Base-by-base conservation (phyloP, 2,888 invertebrate genomes). In the Sinodicranocentrus sp. region DNA sequence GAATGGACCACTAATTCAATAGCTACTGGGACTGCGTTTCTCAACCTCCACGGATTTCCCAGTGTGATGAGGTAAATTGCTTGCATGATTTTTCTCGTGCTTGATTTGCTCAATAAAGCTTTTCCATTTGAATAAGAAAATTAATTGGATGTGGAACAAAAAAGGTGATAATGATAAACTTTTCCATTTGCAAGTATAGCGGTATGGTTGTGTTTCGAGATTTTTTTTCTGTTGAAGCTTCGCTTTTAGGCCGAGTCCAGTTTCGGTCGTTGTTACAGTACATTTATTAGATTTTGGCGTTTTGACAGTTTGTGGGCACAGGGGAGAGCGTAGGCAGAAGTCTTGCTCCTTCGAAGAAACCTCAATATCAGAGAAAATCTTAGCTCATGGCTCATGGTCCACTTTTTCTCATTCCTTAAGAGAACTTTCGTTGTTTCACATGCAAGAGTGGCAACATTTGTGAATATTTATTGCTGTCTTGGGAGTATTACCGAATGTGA, bases 1-100 rank as follows among this genome's bases (percentile, higher is more conserved):
- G 54, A 80, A 80, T 80, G 39, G 72, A 67, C 63, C 43, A 59
- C 67, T 80, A 80, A 80, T 80, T 80, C 80, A 80, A 72, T 80
- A 52, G 79, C 79, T 79, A 79, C 79, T 61, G 79, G 26, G 59
- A 79, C 70, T 71, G 71, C 71, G 78, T 23, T 39, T 61, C 67
- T 21, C n/a, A 8, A 19, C 61, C 23, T 48, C 3, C n/a, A 48
- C n/a, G 17, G 15, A 17, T 19, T 19, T 19, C 17, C n/a, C n/a
- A n/a, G n/a, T n/a, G n/a, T n/a, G n/a, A 57, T 57, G 39, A 59
- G 33, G 72, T 59, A 44, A 59, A 43, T 72, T 72, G 28, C 43
- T 72, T 43, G 39, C 43, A 17, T n/a, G 43, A 61, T 73, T 44
- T n/a, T n/a, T 44, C 23, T 15, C 54, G 19, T 44, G 70, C 25